Percentiles rank a stretch among this genome's conserved stretches.
Evolutionary conservation across 2,888 invertebrate genomes (phyloP).

Genomic region (Synanthedon andrenaeformis): DNA sequence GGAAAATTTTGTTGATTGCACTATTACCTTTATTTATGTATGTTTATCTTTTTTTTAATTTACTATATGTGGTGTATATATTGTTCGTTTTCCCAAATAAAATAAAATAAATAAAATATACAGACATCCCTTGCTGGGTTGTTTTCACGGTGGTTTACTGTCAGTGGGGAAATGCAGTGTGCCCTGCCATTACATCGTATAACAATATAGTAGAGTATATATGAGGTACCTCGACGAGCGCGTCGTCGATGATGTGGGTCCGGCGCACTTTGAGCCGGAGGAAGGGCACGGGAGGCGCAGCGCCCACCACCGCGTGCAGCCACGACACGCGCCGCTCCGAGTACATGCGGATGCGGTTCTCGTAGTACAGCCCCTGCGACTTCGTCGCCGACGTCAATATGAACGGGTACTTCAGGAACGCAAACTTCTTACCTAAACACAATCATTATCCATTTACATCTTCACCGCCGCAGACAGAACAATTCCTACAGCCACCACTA

Average conservation of each 20-base stretch:
- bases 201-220: too few species aligned
- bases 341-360: conserved; percentile 95
- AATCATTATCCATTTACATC: not conserved
- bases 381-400: conserved; percentile 93
- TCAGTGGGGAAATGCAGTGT: too few species aligned
- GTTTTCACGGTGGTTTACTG: too few species aligned
- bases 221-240: conserved; percentile 81
- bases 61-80: too few species aligned
- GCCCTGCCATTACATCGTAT: too few species aligned
- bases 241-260: conserved; percentile 91
- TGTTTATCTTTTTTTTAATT: too few species aligned
- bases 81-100: too few species aligned
- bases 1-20: too few species aligned
- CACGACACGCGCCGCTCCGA: conserved; percentile 89
- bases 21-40: too few species aligned
- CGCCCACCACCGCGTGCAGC: conserved; percentile 85
- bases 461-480: too few species aligned
- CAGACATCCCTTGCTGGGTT: too few species aligned
- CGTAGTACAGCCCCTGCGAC: conserved; percentile 91
- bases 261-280: conserved; percentile 85
- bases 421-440: conserved; percentile 75
- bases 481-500: not conserved
- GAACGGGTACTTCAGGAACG: conserved; percentile 92
- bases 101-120: too few species aligned
- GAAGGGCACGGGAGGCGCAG: conserved; percentile 85